Base-by-base conservation (phyloP, 1,140 invertebrate genomes). In the Lysiphlebus fabarum region DNA sequence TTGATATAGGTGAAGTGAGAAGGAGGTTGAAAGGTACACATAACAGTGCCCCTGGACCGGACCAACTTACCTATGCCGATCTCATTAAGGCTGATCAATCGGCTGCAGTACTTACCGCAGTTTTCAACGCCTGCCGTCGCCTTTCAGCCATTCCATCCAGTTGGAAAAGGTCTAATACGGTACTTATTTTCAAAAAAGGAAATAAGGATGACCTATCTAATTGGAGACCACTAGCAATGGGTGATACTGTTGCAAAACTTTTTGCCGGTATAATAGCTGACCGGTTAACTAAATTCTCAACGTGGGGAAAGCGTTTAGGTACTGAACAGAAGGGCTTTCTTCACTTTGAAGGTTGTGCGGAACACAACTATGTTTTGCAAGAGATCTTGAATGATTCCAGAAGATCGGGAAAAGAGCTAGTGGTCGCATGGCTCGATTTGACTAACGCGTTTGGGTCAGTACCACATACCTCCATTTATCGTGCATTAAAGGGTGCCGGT, bases 391-490 rank as follows among this genome's bases (percentile, higher is more conserved):
- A 66, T 6, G 47, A 70, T 7, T 68, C 67, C 1, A 58, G 59
- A n/a, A 38, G 50, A 33, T 4, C 36, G 7, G 56, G 56, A 2
- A 58, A 37, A 9, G 56, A 63, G 7, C n/a, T 68, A 8, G 67
- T 70, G 11, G 58, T 78, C 1, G 63, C 72, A 6, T 71, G 71
- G 66, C 40, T 77, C 41, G 70, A 76, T 49, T 56, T 70, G 3
- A 38, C 65, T 1, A 71, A 74, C 49, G 71, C 70, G 0, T 73
- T 76, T 62, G 66, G 63, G 0, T 72, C 69, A 6, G 61, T 77
- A 7, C 69, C 75, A 0, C 74, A 78, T 45, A 40, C 11, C 3
- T 59, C 62, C 2, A 70, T 77, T 37, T n/a, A 49, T 0, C n/a
- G 43, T 0, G 48, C 65, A 0, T 56, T 75, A 0, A 36, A 17